Percentiles rank a stretch among this genome's conserved stretches.
Conservation (phyloP, 2,888 invertebrate species). For the Mongoloraphidia duomilia region DNA sequence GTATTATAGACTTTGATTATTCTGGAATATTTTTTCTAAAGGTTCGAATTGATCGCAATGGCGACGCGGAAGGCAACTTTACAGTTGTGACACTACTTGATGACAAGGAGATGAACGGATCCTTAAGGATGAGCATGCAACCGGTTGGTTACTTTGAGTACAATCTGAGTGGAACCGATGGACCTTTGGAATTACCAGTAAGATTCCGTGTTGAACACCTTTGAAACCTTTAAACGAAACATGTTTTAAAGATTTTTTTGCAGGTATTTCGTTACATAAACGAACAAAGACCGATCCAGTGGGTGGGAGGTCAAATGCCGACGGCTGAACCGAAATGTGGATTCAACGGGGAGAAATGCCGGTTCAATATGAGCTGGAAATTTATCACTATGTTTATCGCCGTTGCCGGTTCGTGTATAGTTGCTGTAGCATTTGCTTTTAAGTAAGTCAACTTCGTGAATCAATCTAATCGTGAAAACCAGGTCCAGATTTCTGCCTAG, state of each 20-base stretch:
- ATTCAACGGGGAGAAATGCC: slow-evolving; percentile 80
- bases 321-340: slow-evolving; percentile 86
- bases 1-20: neutral
- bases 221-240: slow-evolving; percentile 43
- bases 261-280: slow-evolving; percentile 2
- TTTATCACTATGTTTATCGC: slow-evolving; percentile 47
- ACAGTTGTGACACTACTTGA: slow-evolving; percentile 66
- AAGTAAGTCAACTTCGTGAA: slow-evolving; percentile 46
- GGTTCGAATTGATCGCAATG: slow-evolving; percentile 74
- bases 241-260: slow-evolving; percentile 49
- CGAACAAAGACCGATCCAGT: slow-evolving; percentile 49
- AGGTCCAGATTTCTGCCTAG: too few species aligned
- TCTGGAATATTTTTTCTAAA: slow-evolving; percentile 21
- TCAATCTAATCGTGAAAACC: too few species aligned
- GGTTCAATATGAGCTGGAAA: slow-evolving; percentile 36
- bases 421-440: slow-evolving; percentile 51
- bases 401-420: slow-evolving; percentile 45
- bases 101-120: slow-evolving; percentile 36
- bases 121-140: slow-evolving; percentile 53
- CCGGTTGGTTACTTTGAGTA: slow-evolving; percentile 68
- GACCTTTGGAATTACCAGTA: slow-evolving; percentile 44
- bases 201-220: slow-evolving; percentile 20
- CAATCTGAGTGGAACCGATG: slow-evolving; percentile 32
- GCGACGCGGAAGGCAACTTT: slow-evolving; percentile 86
- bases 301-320: slow-evolving; percentile 70